Evolutionary conservation across 2,113 vertebrate species (phyloP).

Genomic region (Edolisoma coerulescens): DNA sequence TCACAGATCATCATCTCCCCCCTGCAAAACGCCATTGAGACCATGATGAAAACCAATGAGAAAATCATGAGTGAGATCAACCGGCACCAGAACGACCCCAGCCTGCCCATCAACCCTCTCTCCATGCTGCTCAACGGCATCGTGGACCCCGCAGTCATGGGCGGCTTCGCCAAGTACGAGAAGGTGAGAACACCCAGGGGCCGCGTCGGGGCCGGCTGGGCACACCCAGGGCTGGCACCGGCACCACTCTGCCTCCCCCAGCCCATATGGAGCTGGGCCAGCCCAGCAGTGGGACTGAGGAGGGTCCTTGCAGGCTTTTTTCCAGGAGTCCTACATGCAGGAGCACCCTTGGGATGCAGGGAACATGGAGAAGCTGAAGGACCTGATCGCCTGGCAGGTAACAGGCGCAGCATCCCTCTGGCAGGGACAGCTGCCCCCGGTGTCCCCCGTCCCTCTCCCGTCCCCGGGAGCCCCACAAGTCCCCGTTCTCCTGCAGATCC

Average conservation of each 20-base stretch:
- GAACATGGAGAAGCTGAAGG: constrained; percentile 52
- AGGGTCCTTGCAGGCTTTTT: constrained; percentile 27
- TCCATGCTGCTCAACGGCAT: constrained; percentile 58
- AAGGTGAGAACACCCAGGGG: not conserved
- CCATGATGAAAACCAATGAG: constrained; percentile 57
- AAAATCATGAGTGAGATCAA: constrained; percentile 58
- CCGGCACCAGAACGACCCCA: constrained; percentile 19
- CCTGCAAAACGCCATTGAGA: constrained; percentile 56
- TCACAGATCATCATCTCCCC: constrained; percentile 47
- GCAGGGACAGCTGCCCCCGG: not conserved
- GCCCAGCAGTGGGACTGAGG: accelerated
- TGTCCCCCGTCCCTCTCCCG: accelerated
- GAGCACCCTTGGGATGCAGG: not conserved
- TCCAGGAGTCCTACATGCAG: constrained; percentile 46
- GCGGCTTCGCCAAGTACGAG: constrained; percentile 22
- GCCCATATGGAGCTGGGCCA: accelerated
- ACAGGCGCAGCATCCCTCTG: accelerated
- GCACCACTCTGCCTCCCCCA: accelerated
- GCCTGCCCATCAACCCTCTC: constrained; percentile 45
- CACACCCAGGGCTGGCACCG: not conserved
- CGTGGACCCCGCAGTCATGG: constrained; percentile 44
- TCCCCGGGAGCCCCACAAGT: too few relatives aligned
- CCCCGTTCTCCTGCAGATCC: not conserved
- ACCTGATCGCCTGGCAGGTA: constrained; percentile 67
- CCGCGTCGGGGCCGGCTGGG: accelerated